A percentile compares a stretch with the other conserved stretches of the same genome.
Evolutionary conservation across 2,113 vertebrate species (phyloP).

Genomic region (Corynorhinus townsendii): DNA sequence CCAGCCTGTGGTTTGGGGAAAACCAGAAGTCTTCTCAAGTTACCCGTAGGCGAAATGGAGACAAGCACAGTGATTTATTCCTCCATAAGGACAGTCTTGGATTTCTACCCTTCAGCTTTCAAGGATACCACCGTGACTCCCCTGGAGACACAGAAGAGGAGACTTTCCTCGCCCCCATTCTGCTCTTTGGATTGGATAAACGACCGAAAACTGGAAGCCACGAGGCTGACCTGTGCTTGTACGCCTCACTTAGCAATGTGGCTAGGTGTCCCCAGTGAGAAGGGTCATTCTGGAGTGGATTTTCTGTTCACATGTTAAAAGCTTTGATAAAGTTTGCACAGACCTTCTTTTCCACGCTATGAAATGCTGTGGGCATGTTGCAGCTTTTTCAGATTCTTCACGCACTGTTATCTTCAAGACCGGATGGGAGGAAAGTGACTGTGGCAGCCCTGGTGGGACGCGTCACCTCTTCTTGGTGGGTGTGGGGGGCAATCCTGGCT

Average conservation of each 20-base stretch:
- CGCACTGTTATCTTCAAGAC: not conserved
- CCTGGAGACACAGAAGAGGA: not conserved
- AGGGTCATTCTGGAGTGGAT: not conserved
- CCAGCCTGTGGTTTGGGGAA: not conserved
- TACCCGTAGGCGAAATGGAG: not conserved
- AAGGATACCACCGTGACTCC: not conserved
- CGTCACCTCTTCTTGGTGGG: not conserved
- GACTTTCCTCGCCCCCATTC: not conserved
- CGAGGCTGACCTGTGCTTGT: not conserved
- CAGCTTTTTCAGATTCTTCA: not conserved
- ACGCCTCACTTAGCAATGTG: not conserved
- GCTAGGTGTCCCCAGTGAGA: not conserved
- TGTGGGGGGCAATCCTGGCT: too few relatives aligned
- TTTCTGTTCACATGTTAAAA: not conserved
- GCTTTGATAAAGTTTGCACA: not conserved
- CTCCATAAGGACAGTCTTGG: not conserved
- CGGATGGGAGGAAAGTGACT: not conserved
- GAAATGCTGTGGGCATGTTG: not conserved
- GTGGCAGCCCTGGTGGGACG: not conserved
- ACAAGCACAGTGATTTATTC: not conserved
- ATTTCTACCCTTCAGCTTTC: not conserved
- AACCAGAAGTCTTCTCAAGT: not conserved
- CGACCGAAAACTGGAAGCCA: not conserved
- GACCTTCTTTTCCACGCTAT: not conserved
- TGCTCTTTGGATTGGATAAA: not conserved